Evolutionary conservation across 2,113 vertebrate species (phyloP).

Genomic region (Erythrocebus patas): DNA sequence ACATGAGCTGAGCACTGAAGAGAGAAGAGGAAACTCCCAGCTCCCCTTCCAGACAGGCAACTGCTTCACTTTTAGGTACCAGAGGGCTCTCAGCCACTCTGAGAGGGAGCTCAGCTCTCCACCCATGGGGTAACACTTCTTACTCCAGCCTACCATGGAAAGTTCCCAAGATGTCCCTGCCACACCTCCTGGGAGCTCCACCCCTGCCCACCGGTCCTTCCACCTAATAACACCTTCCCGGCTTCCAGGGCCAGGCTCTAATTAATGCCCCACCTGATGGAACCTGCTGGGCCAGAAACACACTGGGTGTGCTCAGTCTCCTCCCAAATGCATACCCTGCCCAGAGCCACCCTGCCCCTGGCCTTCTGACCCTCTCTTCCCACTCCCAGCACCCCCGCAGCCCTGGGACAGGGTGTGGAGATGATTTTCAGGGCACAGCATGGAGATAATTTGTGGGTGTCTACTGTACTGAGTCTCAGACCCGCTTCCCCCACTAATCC

Average conservation of each 20-base stretch:
- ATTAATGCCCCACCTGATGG: neutral
- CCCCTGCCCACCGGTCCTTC: neutral
- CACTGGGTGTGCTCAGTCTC: neutral
- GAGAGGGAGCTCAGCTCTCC: neutral
- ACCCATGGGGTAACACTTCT: neutral
- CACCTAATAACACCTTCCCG: neutral
- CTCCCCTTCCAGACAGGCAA: neutral
- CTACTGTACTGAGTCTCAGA: neutral
- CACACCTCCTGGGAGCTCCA: neutral
- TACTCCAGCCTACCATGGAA: neutral
- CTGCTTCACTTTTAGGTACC: neutral
- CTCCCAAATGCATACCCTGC: neutral
- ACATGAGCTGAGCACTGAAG: neutral
- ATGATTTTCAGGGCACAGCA: neutral
- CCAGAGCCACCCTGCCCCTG: neutral
- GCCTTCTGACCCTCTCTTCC: neutral
- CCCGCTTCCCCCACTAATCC: too few species aligned
- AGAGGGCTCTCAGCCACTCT: neutral
- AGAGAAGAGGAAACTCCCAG: neutral
- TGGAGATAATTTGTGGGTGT: neutral
- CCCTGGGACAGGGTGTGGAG: neutral
- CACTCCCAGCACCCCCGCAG: neutral
- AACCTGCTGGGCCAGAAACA: constrained; percentile 38
- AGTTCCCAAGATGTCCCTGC: neutral
- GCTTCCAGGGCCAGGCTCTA: neutral